These are phyloP conservation scores for Brassicogethes aeneus DNA, from an alignment of 2,888 invertebrate genomes.

Conservation along the genomic window DNA sequence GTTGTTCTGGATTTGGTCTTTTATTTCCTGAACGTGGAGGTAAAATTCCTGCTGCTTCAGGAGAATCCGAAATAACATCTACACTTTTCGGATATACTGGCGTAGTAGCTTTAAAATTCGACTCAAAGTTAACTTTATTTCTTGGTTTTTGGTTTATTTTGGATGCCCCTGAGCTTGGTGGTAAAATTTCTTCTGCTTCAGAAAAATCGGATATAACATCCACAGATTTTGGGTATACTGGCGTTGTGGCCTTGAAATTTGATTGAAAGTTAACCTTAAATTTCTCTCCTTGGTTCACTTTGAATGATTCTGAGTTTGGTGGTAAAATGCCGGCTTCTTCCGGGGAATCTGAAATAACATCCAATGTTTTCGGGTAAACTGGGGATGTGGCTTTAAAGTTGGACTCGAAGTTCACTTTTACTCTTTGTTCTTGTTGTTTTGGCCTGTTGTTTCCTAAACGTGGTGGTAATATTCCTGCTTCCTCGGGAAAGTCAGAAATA, in stretches of 20 bases:
- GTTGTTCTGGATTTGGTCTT: too few species aligned
- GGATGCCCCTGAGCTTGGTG: neutral
- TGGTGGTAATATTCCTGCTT: conserved; percentile 23
- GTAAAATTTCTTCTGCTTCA: neutral
- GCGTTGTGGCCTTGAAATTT: conserved; percentile 26
- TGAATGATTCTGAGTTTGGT: too few species aligned
- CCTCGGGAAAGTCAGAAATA: conserved; percentile 20
- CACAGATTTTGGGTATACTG: conserved; percentile 26
- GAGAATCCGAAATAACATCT: conserved; percentile 22
- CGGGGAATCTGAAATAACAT: neutral
- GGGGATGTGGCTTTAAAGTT: conserved; percentile 27
- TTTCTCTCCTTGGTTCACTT: neutral
- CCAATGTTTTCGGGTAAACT: conserved; percentile 21
- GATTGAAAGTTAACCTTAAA: conserved; percentile 20
- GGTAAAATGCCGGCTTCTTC: neutral
- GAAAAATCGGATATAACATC: conserved; percentile 22
- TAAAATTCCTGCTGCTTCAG: conserved; percentile 19
- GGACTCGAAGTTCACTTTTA: conserved; percentile 19
- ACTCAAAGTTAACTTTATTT: conserved; percentile 18
- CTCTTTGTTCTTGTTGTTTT: too few species aligned
- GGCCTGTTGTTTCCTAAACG: conserved; percentile 5
- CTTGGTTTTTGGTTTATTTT: neutral
- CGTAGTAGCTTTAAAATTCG: conserved; percentile 26
- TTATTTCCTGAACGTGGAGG: conserved; percentile 17
- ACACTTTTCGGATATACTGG: conserved; percentile 28